Percentiles rank a stretch among this genome's conserved stretches.
phyloP scores from a whole-genome alignment of 2,113 vertebrate genomes.

The Equus quagga region DNA sequence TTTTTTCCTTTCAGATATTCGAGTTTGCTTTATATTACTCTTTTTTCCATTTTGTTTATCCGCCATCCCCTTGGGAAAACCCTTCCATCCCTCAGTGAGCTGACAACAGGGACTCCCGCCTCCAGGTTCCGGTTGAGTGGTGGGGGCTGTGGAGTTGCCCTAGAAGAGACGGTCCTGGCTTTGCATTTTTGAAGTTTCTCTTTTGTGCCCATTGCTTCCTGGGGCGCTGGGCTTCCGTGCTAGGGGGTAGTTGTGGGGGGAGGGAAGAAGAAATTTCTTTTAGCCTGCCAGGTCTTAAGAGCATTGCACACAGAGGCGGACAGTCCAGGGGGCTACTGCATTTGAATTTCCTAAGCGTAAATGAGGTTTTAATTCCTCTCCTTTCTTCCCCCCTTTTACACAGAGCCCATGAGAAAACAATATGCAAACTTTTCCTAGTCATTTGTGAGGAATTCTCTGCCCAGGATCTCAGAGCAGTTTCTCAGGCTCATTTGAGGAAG shows the following conservation, averaged over 20 bases:
- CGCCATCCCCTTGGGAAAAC: neutral
- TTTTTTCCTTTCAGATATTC: neutral
- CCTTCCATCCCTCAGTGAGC: neutral
- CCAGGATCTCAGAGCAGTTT: conserved; percentile 31
- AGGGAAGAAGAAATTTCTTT: neutral
- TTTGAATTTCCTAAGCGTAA: conserved; percentile 59
- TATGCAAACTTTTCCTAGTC: neutral
- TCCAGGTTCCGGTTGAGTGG: conserved; percentile 72
- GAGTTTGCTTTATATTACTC: conserved; percentile 20
- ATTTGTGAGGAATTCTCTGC: conserved; percentile 26
- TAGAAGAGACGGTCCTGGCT: conserved; percentile 31
- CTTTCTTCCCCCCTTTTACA: neutral
- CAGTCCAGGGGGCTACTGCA: neutral
- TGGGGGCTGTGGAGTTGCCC: conserved; percentile 41
- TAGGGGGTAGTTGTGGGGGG: neutral
- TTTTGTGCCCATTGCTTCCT: conserved; percentile 71
- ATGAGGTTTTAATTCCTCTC: conserved; percentile 62
- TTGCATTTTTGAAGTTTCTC: conserved; percentile 76
- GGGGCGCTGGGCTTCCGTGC: conserved; percentile 19
- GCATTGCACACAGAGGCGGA: neutral
- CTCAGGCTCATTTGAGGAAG: conserved; percentile 59
- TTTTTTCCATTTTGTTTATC: conserved; percentile 36
- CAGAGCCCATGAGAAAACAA: conserved; percentile 33
- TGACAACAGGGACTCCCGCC: neutral
- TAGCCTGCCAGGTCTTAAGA: neutral